Base-by-base conservation (phyloP, 1,140 invertebrate species). In the Hylaeus volcanicus region DNA sequence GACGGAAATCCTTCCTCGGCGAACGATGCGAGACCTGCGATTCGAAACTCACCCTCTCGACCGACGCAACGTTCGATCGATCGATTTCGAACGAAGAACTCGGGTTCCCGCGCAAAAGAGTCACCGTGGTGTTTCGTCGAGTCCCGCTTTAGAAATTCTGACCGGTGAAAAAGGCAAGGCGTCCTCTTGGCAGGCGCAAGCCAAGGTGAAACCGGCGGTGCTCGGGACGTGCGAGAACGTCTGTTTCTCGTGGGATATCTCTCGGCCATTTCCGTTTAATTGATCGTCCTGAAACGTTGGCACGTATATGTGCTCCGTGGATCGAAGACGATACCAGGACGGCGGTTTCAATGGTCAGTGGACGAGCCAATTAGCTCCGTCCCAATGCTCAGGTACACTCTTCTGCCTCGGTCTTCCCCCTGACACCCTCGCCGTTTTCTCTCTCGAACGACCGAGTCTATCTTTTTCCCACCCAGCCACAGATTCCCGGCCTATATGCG, bases 181-280 rank as follows among this genome's bases (percentile, higher is more conserved):
- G n/a, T 56, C n/a, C 14, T 43, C 55, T 9, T 11, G 14, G 60
- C 12, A 26, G 26, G 66, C 56, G n/a, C 14, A 12, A 12, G 69
- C 8, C 12, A 56, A 41, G 58, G 9, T 43, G 72, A 58, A 81
- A 66, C 68, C 70, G 70, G 56, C 84, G 76, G 66, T 9, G 61
- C 66, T 53, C 73, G 84, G 83, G 77, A 87, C 85, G 86, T 82
- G 86, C 85, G 86, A 88, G 86, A 88, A 88, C 86, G 86, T 87
- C 85, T 88, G 89, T 88, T 90, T 88, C 81, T 84, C 81, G 60
- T 83, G 83, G 84, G 89, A 89, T 90, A 89, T 91, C 90, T 91
- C 89, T 53, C 76, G 85, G 88, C 88, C 89, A 89, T 91, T 90
- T 90, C 86, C 86, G 83, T 91, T 90, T 90, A 91, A 91, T 91